phyloP scores from a whole-genome alignment of 2,797 vertebrate genomes.

The Microcaecilia unicolor region DNA sequence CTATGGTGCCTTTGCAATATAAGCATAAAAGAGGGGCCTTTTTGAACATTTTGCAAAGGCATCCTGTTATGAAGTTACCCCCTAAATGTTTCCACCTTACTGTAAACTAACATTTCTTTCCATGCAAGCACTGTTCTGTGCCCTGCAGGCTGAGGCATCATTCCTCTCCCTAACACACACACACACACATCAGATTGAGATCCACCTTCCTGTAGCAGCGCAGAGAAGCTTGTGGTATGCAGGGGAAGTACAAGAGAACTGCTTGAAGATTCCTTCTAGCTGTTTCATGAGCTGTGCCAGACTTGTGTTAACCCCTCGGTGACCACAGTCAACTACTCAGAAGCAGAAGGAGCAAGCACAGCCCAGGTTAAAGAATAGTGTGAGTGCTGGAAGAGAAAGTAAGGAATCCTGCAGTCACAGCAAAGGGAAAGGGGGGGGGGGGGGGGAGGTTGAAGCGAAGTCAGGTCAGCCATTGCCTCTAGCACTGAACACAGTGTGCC shows the following conservation, averaged over 20 bases:
- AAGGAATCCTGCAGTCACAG: constrained; percentile 4
- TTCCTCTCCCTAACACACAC: constrained; percentile 22
- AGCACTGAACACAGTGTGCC: too few species aligned
- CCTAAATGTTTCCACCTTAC: too few species aligned
- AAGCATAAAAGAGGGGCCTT: too few species aligned
- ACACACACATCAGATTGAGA: constrained; percentile 1
- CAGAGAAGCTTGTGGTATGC: constrained; percentile 31
- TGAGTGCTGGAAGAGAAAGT: not conserved
- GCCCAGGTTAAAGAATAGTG: constrained; percentile 2
- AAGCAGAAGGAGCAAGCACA: constrained; percentile 19
- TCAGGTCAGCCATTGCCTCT: too few species aligned
- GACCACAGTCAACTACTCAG: constrained; percentile 38
- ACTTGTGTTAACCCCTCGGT: constrained; percentile 37
- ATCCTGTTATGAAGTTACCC: too few species aligned
- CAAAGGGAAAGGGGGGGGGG: constrained; percentile 14
- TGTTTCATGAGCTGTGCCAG: constrained; percentile 36
- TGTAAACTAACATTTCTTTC: too few species aligned
- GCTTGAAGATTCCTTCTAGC: constrained; percentile 39
- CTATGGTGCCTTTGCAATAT: too few species aligned
- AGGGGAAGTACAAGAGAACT: constrained; percentile 28
- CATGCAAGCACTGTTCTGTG: too few species aligned
- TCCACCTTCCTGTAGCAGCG: constrained; percentile 30
- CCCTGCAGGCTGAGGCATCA: constrained; percentile 32
- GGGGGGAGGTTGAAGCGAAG: too few species aligned
- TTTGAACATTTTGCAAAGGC: too few species aligned